Conservation (phyloP, 2,797 vertebrate species). For the Scarus forsteni region DNA sequence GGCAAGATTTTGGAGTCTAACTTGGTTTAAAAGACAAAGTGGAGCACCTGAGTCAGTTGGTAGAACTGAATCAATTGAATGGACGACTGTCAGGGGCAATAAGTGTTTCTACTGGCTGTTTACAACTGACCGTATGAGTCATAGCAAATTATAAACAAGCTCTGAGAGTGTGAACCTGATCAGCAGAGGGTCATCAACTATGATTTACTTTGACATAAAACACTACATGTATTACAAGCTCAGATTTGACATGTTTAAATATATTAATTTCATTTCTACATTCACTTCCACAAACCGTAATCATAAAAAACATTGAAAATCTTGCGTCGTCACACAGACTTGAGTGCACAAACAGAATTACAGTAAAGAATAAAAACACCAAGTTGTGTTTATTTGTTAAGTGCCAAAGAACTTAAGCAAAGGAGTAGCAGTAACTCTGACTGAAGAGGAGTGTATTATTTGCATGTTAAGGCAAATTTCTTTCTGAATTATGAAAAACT, state of each 20-base stretch:
- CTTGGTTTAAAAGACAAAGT: constrained; percentile 53
- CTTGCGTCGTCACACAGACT: constrained; percentile 47
- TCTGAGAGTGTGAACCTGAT: constrained; percentile 42
- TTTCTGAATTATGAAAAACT: no score
- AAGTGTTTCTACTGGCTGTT: constrained; percentile 45
- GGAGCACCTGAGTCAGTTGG: constrained; percentile 77
- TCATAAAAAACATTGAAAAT: constrained; percentile 52
- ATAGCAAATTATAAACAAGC: constrained; percentile 26
- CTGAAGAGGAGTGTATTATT: constrained; percentile 3
- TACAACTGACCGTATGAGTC: constrained; percentile 29
- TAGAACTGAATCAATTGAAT: constrained; percentile 51
- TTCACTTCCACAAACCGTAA: constrained; percentile 64
- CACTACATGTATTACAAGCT: constrained; percentile 68
- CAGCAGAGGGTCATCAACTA: constrained; percentile 28
- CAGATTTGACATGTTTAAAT: constrained; percentile 65
- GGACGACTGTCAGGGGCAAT: constrained; percentile 34
- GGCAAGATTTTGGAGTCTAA: constrained; percentile 23
- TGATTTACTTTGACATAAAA: constrained; percentile 48
- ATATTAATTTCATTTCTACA: constrained; percentile 69
- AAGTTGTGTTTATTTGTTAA: constrained; percentile 37
- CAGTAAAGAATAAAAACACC: constrained; percentile 50
- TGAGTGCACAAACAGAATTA: constrained; percentile 62
- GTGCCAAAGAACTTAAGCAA: constrained; percentile 65
- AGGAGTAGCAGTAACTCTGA: constrained; percentile 38
- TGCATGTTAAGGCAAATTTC: no score